Conservation (phyloP, 1,140 invertebrate species). For the Drosophila sucinea region DNA sequence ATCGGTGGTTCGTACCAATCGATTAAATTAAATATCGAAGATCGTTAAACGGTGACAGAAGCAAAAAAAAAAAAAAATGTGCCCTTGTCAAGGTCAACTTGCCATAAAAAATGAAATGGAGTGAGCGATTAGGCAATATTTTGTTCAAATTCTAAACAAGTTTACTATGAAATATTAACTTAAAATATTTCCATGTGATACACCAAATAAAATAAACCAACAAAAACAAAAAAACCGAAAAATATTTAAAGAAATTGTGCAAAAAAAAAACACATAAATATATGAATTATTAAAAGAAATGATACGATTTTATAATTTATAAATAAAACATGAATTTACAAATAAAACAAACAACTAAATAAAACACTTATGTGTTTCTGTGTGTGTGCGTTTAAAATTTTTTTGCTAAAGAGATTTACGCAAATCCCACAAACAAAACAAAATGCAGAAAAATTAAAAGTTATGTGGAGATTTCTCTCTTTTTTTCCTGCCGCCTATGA, state of each 20-base stretch:
- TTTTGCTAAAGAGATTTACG: constrained; percentile 11
- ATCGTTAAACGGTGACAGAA: constrained; percentile 5
- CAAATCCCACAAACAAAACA: background rate
- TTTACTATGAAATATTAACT: constrained; percentile 33
- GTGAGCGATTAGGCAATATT: constrained; percentile 54
- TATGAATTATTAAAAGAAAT: constrained; percentile 35
- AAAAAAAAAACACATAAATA: constrained; percentile 45
- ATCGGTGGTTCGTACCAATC: constrained; percentile 67
- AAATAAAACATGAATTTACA: constrained; percentile 76
- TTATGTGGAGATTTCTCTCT: background rate
- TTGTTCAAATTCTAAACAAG: constrained; percentile 64
- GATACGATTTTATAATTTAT: constrained; percentile 74
- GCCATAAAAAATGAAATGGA: constrained; percentile 56
- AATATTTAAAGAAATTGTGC: constrained; percentile 57
- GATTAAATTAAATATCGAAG: constrained; percentile 27
- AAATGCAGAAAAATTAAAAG: background rate
- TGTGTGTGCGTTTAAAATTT: background rate
- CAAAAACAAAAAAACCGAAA: constrained; percentile 12
- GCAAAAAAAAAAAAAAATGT: constrained; percentile 39
- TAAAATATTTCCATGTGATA: constrained; percentile 67
- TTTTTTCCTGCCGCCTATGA: background rate
- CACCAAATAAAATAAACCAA: constrained; percentile 37
- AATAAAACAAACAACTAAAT: constrained; percentile 18
- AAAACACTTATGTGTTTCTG: background rate
- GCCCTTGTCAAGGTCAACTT: constrained; percentile 69